Conservation (phyloP, 2,888 invertebrate species). For the Eupeodes luniger region DNA sequence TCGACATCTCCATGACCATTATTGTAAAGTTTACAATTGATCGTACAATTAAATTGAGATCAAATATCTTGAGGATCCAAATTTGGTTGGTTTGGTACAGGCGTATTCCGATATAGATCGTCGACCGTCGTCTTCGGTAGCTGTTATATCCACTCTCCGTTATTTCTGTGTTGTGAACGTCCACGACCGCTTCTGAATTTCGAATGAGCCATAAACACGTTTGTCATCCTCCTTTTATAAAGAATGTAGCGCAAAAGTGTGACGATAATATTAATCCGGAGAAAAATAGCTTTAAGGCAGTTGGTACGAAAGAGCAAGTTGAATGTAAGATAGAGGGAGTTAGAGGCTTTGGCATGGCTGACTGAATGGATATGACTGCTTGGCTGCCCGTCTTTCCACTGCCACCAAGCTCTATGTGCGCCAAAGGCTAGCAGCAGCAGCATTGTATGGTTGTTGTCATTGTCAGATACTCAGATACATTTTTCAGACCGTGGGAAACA, state of each 20-base stretch:
- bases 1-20: constrained; percentile 87
- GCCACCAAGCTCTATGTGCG: constrained; percentile 63
- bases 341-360: constrained; percentile 12
- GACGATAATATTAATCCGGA: constrained; percentile 67
- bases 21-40: constrained; percentile 37
- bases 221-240: constrained; percentile 83
- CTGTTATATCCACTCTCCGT: constrained; percentile 44
- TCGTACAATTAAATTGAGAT: constrained; percentile 64
- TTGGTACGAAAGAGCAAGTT: constrained; percentile 40
- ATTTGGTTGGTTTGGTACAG: constrained; percentile 16
- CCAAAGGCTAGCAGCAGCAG: constrained; percentile 43
- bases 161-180: constrained; percentile 60
- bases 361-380: constrained; percentile 41
- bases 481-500: constrained; percentile 79
- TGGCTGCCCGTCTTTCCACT: constrained; percentile 37
- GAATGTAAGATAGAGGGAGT: neutral
- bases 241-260: constrained; percentile 69
- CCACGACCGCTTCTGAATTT: constrained; percentile 80
- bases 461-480: constrained; percentile 72
- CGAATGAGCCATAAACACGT: constrained; percentile 84
- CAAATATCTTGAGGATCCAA: constrained; percentile 45
- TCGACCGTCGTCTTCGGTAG: constrained; percentile 12
- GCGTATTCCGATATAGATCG: constrained; percentile 76
- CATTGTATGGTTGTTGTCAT: constrained; percentile 68
- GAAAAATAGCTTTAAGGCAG: constrained; percentile 52